phyloP scores from a whole-genome alignment of 2,888 invertebrate genomes.

The Apoda limacodes region DNA sequence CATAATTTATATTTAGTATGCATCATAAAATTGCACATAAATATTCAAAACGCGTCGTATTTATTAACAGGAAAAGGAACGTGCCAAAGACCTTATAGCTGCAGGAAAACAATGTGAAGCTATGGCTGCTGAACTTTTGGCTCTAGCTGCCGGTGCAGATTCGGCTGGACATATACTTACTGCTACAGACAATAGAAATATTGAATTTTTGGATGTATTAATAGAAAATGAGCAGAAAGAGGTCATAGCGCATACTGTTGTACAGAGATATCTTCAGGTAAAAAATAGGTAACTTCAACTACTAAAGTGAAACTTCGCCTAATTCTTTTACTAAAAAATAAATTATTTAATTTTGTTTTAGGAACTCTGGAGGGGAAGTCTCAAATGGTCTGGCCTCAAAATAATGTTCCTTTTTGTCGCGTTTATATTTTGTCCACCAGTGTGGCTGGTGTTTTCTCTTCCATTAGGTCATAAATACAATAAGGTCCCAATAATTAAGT shows the following conservation, averaged over 20 bases:
- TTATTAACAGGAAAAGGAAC: constrained; percentile 87
- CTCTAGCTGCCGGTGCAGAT: constrained; percentile 93
- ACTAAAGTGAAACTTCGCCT: constrained; percentile 20
- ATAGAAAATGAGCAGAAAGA: constrained; percentile 99
- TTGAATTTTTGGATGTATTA: constrained; percentile 94
- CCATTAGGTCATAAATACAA: constrained; percentile 96
- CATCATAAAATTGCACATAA: constrained; percentile 11
- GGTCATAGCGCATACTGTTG: constrained; percentile 96
- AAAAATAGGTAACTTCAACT: constrained; percentile 70
- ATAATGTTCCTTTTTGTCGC: constrained; percentile 92
- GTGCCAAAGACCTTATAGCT: constrained; percentile 95
- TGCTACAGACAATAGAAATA: constrained; percentile 93
- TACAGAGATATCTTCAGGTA: constrained; percentile 95
- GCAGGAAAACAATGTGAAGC: constrained; percentile 97
- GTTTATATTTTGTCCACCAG: constrained; percentile 93
- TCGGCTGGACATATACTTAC: constrained; percentile 95
- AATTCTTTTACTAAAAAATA: constrained; percentile 9
- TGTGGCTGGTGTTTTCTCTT: constrained; percentile 96
- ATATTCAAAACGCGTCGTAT: constrained; percentile 26
- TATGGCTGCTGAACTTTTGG: constrained; percentile 96
- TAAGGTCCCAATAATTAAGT: constrained; percentile 99
- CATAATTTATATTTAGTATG: background rate
- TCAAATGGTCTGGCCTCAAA: constrained; percentile 97
- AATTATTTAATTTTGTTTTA: constrained; percentile 46
- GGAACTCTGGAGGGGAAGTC: constrained; percentile 98